Evolutionary conservation across 2,113 vertebrate genomes (phyloP), one percentile per base, ranked within the genome.

Genomic region (Alligator sinensis): DNA sequence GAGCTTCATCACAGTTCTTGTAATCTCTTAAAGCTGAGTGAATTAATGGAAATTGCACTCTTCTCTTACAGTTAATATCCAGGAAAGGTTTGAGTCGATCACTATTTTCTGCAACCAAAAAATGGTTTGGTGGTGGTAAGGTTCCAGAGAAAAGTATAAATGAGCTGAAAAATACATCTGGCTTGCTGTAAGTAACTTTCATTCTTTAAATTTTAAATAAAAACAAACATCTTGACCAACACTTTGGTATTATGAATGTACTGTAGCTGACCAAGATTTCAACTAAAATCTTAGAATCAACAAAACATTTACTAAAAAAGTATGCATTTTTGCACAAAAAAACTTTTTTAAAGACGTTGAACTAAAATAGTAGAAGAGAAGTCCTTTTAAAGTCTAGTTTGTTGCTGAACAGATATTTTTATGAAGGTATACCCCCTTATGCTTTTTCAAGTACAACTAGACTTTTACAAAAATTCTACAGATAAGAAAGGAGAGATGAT

Each of bases 121-220:
- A 99, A 96, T 99, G 99, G 99, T 99, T 99, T 96, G 99, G 99
- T 10, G 99, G 99, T 79, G 98, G 99, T 80, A 99, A 99, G 96
- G 99, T 98, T 95, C 99, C 99, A 88, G 99, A 99, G 97, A 99
- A 99, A 97, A 98, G 98, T 84, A 98, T 99, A 89, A 99, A 97
- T 96, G 99, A 99, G 66, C 98, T 99, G 82, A 99, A 99, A 98
- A 99, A 98, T 96, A 99, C 99, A 30, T 98, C 97, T 90, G 99
- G 99, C 68, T 98, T 99, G 82, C 97, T 99, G 99, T 99, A 97
- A 99, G 99, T 98, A 94, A 80, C 74, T 55, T 79, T 18, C 14
- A 14, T 77, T 86, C 28, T 92, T 84, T 74, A 77, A 1, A 55
- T 57, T 5, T 79, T n/a, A 84, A 59, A 24, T 88, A 38, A 21